Evolutionary conservation across 2,797 vertebrate genomes (phyloP).

Genomic region (Hemitrygon akajei): DNA sequence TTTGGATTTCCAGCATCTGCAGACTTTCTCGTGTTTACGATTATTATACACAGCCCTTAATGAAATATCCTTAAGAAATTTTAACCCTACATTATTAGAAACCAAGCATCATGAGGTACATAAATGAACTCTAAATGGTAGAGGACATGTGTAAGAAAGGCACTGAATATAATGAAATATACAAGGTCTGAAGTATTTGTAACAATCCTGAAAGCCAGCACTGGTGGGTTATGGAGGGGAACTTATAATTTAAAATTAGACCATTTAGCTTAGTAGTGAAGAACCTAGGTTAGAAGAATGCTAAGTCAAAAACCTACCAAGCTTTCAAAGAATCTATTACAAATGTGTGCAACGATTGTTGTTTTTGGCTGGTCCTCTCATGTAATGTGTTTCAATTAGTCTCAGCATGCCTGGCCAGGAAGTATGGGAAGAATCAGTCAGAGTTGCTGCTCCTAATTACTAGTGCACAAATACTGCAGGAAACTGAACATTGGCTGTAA

Average conservation of each 20-base stretch:
- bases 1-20: no score
- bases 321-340: background rate
- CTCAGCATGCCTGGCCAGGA: background rate
- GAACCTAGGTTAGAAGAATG: background rate
- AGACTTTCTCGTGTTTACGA: no score
- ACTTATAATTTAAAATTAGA: background rate
- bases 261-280: background rate
- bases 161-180: background rate
- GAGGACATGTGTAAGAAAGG: background rate
- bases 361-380: background rate
- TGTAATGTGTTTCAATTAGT: background rate
- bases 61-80: no score
- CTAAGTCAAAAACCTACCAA: background rate
- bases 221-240: background rate
- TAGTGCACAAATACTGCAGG: background rate
- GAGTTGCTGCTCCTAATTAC: background rate
- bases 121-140: background rate
- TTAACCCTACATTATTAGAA: no score
- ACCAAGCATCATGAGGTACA: background rate
- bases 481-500: background rate
- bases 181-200: background rate
- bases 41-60: no score
- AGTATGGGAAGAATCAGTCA: background rate
- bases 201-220: background rate
- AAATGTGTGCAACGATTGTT: background rate